Evolutionary conservation across 1,140 invertebrate genomes (phyloP), one percentile per base, ranked within the genome.

Genomic region (Lepeophtheirus salmonis): DNA sequence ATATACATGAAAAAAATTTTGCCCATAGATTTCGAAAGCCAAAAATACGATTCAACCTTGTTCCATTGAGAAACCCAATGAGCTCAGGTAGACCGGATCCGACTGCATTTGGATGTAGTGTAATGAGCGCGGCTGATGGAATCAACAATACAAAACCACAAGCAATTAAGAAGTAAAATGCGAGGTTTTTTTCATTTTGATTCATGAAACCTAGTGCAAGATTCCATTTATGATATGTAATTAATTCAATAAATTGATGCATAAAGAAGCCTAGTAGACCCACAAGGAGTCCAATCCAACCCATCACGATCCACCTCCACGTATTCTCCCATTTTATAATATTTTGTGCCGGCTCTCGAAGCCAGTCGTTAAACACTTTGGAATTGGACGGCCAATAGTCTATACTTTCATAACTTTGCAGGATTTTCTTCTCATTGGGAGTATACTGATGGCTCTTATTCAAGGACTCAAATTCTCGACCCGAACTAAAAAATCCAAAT

Each of bases 51-150:
- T 70, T 63, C 24, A 74, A 67, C 51, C 70, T 66, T 17, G 71
- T 71, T 2, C 73, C 73, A 64, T 74, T 74, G 1, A 74, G 64
- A 54, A 71, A 73, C 0, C 71, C 72, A 21, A 73, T 72, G 4
- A 74, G 66, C 64, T 74, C 73, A 2, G 73, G 71, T 30, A 74
- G 67, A 23, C 73, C 73, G 21, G 71, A 73, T 0, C 72, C 71
- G 17, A 67, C 68, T n/a, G 73, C 72, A 65, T 67, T 70, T 12
- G 73, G 73, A 18, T 26, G 30, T 17, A 60, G 20, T 14, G 13
- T 26, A 13, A 60, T 30, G 10, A 60, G 21, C 22, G 30, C 16
- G 12, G 12, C 18, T 16, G 57, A 20, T 12, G 18, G 20, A 4
- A 54, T 20, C 52, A 54, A 18, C 18, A 54, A 24, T 3, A 54